Evolutionary conservation across 53 echinoderm and acorn worm genomes (phyloP).

Genomic region (Arbacia lixula): DNA sequence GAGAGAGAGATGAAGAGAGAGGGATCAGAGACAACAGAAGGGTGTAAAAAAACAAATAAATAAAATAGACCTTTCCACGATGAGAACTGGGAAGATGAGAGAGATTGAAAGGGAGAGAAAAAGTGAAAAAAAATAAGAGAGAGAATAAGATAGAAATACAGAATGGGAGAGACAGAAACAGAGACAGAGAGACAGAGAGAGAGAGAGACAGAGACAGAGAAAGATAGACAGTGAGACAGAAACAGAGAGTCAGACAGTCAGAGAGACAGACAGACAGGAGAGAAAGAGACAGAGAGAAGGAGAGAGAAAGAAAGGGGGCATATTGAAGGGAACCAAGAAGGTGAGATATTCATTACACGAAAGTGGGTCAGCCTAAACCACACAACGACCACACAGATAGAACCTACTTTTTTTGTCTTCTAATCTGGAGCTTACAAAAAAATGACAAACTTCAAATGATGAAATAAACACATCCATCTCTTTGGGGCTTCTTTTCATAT

Average conservation of each 20-base stretch:
- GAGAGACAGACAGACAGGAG: neutral
- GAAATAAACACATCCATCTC: no score
- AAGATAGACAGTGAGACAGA: neutral
- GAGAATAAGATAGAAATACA: neutral
- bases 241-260: neutral
- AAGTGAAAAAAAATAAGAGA: neutral
- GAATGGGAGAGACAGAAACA: neutral
- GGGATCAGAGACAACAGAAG: no score
- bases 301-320: neutral
- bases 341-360: conserved; percentile 33
- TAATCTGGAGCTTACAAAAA: no score
- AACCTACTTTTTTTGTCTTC: neutral
- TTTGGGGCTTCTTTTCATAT: no score
- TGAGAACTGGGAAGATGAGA: no score
- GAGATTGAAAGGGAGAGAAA: neutral
- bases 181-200: neutral
- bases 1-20: neutral
- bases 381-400: conserved; percentile 39
- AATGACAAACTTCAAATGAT: no score
- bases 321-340: conserved; percentile 11
- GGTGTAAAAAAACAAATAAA: no score
- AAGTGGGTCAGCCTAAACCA: conserved; percentile 47
- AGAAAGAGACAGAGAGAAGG: neutral
- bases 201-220: neutral
- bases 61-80: no score